Evolutionary conservation across 1,140 invertebrate species (phyloP), one percentile per base, ranked within the genome.

Genomic region (Samia ricini): DNA sequence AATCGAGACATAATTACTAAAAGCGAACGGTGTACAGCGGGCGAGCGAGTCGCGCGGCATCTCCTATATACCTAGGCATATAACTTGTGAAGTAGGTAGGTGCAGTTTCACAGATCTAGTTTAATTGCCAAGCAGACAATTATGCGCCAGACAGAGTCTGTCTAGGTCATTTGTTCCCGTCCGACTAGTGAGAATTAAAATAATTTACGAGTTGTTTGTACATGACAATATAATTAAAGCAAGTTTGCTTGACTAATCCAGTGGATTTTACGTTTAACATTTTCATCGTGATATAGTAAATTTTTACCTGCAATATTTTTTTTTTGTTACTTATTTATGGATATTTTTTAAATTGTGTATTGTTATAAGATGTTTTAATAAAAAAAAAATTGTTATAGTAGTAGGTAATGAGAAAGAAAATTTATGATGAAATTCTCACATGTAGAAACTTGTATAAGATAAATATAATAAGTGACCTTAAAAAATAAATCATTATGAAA

Each of bases 71-170:
- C 10, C 15, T 42, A 42, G 3, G n/a, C 3, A 15, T 12, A 42
- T 42, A 12, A 42, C 33, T 42, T 42, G 33, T 29, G 26, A 10
- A 64, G 62, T 67, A 56, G 56, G 56, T 66, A 57, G 55, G 62
- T 64, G 58, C 55, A 60, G 61, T 66, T 61, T 58, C 60, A 68
- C 62, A 60, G 71, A 67, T 61, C 52, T 57, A 70, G 72, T 76
- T 74, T 77, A 82, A 84, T 84, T 80, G 77, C 72, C 71, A 71
- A 72, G 71, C 72, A 74, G 70, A 79, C 76, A 80, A 82, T 81
- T 79, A 82, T 77, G 71, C 61, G 69, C 63, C 73, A 80, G 77
- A 78, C 76, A 77, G 68, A 77, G 65, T 71, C 71, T 79, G 74
- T 78, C 78, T 81, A 79, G 77, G 76, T 81, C 80, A 81, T 80